Evolutionary conservation across 2,888 invertebrate genomes (phyloP), one percentile per base, ranked within the genome.

Genomic region (Volucella bombylans): DNA sequence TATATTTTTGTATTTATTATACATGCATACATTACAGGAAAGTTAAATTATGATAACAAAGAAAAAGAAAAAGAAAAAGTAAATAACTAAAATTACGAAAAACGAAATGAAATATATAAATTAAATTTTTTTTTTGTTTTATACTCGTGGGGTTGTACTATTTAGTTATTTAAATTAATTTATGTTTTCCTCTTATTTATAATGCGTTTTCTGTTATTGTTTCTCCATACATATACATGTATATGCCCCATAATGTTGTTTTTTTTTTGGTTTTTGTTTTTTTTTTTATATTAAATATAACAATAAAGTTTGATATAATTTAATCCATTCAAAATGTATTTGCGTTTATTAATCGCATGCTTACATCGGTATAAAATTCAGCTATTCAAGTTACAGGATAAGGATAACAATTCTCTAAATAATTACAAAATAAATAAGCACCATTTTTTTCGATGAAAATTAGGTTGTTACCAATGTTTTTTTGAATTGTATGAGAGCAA

Each of bases 1-100:
- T 87, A 82, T 82, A 87, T 87, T 86, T 82, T 81, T 82, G 69
- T 87, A 87, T 86, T 74, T 82, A 83, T 65, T 83, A 74, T 71
- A 82, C 69, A 71, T 68, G 31, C 31, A 31, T 31, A 31, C 31
- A 31, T 39, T 47, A 64, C 59, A 61, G 55, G 54, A 79, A 52
- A 67, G 59, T 82, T 72, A 54, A 69, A 71, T 65, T 64, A 69
- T 67, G 59, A 71, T 71, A 31, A 31, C 79, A 52, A 57, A 80
- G 10, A 11, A 61, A 57, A 49, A 80, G 10, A 11, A 61, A 57
- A 49, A 59, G 18, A 10, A 61, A 43, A 59, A 41, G 8, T 14
- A 41, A 6, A 62, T 47, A 54, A 54, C 52, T n/a, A 55, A 45
- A 55, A 45, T 45, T 45, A n/a, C 45, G 38, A 43, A 41, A 62